phyloP scores from a whole-genome alignment of 2,113 vertebrate genomes.

The Lophius piscatorius region DNA sequence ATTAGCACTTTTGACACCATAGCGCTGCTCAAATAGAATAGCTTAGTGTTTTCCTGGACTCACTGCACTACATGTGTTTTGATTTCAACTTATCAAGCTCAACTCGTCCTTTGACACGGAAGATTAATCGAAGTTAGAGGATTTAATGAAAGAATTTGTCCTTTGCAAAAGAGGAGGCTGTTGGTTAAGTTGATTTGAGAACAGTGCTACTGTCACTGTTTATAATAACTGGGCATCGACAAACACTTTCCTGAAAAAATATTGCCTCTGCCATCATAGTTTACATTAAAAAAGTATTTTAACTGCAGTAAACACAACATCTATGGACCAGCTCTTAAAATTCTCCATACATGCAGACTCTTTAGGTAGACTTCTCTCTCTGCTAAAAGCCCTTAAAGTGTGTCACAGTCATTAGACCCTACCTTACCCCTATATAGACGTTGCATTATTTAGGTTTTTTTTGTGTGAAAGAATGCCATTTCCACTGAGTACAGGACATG shows the following conservation, averaged over 20 bases:
- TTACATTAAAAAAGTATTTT: not conserved
- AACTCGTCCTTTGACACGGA: too few species aligned
- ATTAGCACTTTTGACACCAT: not conserved
- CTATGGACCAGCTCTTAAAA: not conserved
- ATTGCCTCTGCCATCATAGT: too few species aligned
- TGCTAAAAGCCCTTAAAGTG: slow-evolving; percentile 27
- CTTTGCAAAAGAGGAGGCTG: not conserved
- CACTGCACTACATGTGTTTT: not conserved
- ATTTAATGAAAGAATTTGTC: not conserved
- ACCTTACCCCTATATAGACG: not conserved
- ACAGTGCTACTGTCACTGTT: too few species aligned
- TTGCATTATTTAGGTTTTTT: slow-evolving; percentile 55
- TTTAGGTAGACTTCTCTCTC: not conserved
- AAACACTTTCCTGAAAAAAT: too few species aligned
- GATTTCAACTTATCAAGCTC: not conserved
- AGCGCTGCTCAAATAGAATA: not conserved
- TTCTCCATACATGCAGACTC: slow-evolving; percentile 5
- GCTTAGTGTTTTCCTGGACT: not conserved
- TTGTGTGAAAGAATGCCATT: too few species aligned
- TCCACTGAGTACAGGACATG: slow-evolving; percentile 2
- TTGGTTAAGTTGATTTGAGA: too few species aligned
- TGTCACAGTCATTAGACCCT: slow-evolving; percentile 7
- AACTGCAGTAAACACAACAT: not conserved
- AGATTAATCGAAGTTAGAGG: too few species aligned
- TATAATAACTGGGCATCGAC: too few species aligned